Base-by-base conservation (phyloP, 2,888 invertebrate species). In the Nephrocerus scutellatus region DNA sequence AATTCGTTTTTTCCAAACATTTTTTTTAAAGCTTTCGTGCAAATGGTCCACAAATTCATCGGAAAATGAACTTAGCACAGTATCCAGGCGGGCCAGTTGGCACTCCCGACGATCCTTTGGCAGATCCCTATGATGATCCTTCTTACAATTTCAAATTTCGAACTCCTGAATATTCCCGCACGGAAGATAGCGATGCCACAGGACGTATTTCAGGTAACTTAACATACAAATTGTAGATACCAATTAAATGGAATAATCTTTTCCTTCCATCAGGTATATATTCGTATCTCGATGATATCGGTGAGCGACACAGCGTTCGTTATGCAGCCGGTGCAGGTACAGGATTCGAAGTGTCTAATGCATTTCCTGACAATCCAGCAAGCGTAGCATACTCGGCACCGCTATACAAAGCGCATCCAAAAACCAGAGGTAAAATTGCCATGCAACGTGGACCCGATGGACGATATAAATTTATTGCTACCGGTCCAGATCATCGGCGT, bases 71-170 rank as follows among this genome's bases (percentile, higher is more conserved):
- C 53, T 65, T 83, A 20, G 79, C 79, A 44, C 84, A 84, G 65
- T 69, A 74, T 46, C 78, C 79, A 2, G 67, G 77, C n/a, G 72
- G 73, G 2, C 76, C 80, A 6, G 74, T 77, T 31, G 82, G 82
- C 8, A 79, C 75, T 50, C 75, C 75, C 38, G 82, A 82, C 52
- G 82, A 83, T 59, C 82, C 82, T 1, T 77, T 79, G 53, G 79
- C 77, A 51, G 84, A 84, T 63, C 84, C 84, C 10, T 82, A 73
- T 49, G 84, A 84, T 57, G 84, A 84, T 64, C 83, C 84, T 2
- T 81, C 82, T 48, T 85, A 84, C 59, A 75, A 74, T 38, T 85
- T 77, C 57, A 77, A 74, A 36, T 79, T 79, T 51, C 76, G 77
- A 51, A 81, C 83, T 0, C 68, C 77, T 30, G 79, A 77, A 2